phyloP scores from a whole-genome alignment of 2,113 vertebrate species.

The Seriola dumerili region DNA sequence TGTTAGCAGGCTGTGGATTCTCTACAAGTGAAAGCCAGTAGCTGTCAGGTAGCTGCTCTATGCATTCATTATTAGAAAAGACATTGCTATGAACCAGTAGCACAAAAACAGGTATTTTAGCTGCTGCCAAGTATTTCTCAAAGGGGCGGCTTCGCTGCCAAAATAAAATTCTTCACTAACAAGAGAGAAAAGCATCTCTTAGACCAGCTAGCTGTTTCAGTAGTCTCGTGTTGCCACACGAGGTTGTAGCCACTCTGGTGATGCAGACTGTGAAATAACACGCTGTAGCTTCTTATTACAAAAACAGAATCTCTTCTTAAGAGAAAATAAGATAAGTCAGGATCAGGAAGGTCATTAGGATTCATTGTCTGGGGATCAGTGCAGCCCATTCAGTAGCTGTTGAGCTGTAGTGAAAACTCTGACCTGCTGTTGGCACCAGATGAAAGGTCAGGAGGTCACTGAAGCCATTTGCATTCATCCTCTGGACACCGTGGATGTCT shows the following conservation, averaged over 20 bases:
- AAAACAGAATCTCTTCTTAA: no score
- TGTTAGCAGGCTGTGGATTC: not conserved
- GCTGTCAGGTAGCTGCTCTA: constrained; percentile 1
- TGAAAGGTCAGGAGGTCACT: no score
- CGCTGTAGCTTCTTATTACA: no score
- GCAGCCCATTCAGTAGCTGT: no score
- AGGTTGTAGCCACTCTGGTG: not conserved
- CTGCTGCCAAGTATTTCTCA: not conserved
- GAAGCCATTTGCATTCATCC: no score
- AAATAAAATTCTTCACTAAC: not conserved
- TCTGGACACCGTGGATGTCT: no score
- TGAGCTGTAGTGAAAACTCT: no score
- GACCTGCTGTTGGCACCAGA: no score
- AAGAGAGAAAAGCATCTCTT: not conserved
- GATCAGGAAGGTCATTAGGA: no score
- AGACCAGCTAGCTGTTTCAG: not conserved
- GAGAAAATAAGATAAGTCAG: no score
- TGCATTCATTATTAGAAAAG: not conserved
- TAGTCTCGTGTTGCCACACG: not conserved
- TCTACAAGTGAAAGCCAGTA: not conserved
- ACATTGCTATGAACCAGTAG: not conserved
- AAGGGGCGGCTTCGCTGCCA: not conserved
- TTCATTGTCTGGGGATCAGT: no score
- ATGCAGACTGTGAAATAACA: not conserved
- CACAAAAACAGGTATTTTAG: not conserved